Base-by-base conservation (phyloP, 2,797 vertebrate species). In the Anguilla megastoma region DNA sequence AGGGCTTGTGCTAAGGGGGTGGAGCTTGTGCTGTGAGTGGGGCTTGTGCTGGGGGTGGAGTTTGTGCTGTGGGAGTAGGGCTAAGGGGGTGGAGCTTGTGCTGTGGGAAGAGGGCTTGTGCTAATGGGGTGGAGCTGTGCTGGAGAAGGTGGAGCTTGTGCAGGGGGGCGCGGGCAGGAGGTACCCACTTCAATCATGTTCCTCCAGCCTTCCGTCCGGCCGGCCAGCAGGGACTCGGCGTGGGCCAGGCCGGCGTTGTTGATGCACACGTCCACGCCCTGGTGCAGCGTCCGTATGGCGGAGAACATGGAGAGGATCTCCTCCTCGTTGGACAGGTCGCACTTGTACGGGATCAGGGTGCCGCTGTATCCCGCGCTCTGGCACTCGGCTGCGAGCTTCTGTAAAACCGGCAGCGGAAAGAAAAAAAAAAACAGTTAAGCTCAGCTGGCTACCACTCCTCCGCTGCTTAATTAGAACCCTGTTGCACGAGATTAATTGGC, bases 251-350 rank as follows among this genome's bases (percentile, higher is more conserved):
- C 98, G 0, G 98, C 98, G 0, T 99, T 99, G 95, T 99, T 99
- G 95, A 99, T 97, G 94, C 98, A 99, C 50, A 99, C 97, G 0
- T 99, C 98, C 89, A 99, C 97, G 0, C 98, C 98, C 69, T 96
- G 95, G 91, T 98, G 97, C 79, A 97, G 96, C 0, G 97, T 98
- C 92, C 94, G 97, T 93, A 99, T 97, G 3, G 98, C 98, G 0
- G 98, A 99, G 92, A 99, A 99, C 98, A 99, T 99, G 89, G 98
- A 99, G 80, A 99, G 96, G 93, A 99, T 99, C 94, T 99, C 98
- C 87, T 99, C 98, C 92, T 99, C 98, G 0, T 97, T 98, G 87
- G 97, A 97, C 89, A 99, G 96, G 90, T 99, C 98, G 1, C 98
- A 99, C 94, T 98, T 99, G 93, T 98, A 98, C 0, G 98, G 98